Evolutionary conservation across 1,140 invertebrate species (phyloP), one percentile per base, ranked within the genome.

Genomic region (Oncopeltus fasciatus): DNA sequence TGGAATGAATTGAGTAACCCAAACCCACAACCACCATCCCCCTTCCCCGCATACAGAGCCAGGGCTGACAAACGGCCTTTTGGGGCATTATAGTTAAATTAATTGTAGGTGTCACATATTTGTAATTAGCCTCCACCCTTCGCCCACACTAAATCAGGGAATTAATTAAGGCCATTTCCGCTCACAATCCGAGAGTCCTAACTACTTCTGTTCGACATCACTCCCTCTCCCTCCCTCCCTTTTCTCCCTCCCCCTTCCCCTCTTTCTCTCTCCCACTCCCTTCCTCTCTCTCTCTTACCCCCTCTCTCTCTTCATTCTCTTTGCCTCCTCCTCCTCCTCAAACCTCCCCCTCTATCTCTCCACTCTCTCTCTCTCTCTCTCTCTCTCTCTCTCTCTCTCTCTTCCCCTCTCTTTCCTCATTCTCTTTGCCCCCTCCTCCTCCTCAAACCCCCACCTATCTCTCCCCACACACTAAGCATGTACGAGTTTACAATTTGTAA

Each of bases 301-400:
- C 14, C 31, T 38, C 31, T 38, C 31, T 38, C 31, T 38, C 31
- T 38, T 14, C 14, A 5, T 38, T 14, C 14, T 14, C 14, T 14
- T 38, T 14, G 5, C 31, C 14, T 14, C 14, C 31, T 38, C 31
- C 14, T 14, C 14, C 31, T 38, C 31, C 14, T 14, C 14, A 5
- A 8, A 5, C 14, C 31, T 38, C 31, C 31, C 31, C 31, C 57
- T 4, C 11, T 31, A 2, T 24, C 47, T 16, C 46, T 21, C 31
- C 46, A 18, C 46, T 49, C 46, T 49, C 46, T 49, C 46, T 49
- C 46, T 49, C 46, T 49, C 46, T 49, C 46, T 49, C 46, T 49
- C 46, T 49, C 53, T 29, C 53, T 57, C 27, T 57, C 53, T 57
- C 53, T 57, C 27, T 57, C 53, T 57, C 53, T 29, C 53, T 57